phyloP scores from a whole-genome alignment of 2,888 invertebrate genomes.

The Zaprionus bogoriensis region DNA sequence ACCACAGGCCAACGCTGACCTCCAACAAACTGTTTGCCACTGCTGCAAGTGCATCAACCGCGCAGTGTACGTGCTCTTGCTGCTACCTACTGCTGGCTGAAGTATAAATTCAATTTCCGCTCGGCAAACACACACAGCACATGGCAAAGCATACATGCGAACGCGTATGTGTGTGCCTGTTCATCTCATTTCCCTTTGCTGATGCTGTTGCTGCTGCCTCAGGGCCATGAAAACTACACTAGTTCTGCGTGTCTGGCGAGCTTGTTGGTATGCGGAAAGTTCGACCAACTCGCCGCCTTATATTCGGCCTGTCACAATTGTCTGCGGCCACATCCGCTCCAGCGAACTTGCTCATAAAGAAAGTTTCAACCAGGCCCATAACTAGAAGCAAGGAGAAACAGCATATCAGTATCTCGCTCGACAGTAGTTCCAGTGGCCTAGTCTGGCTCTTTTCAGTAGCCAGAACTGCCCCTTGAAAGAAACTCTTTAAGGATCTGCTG shows the following conservation, averaged over 20 bases:
- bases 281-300: too few species aligned
- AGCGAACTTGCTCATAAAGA: not conserved
- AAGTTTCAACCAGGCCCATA: too few species aligned
- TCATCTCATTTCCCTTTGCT: conserved; percentile 24
- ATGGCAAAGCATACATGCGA: not conserved
- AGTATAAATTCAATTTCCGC: conserved; percentile 42
- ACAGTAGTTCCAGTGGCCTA: too few species aligned
- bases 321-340: not conserved
- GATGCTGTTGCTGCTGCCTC: not conserved
- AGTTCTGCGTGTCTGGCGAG: not conserved
- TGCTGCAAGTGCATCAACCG: not conserved
- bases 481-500: too few species aligned
- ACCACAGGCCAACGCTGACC: too few species aligned
- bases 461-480: too few species aligned
- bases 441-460: too few species aligned
- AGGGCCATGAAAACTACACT: too few species aligned
- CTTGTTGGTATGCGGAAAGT: conserved; percentile 3
- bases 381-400: too few species aligned
- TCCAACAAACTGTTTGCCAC: too few species aligned
- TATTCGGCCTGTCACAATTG: not conserved
- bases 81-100: conserved; percentile 1
- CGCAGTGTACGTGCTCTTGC: not conserved
- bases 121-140: conserved; percentile 18
- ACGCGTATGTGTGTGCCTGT: not conserved
- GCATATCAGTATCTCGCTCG: too few species aligned